Evolutionary conservation across 2,113 vertebrate species (phyloP).

Genomic region (Anarrhichthys ocellatus): DNA sequence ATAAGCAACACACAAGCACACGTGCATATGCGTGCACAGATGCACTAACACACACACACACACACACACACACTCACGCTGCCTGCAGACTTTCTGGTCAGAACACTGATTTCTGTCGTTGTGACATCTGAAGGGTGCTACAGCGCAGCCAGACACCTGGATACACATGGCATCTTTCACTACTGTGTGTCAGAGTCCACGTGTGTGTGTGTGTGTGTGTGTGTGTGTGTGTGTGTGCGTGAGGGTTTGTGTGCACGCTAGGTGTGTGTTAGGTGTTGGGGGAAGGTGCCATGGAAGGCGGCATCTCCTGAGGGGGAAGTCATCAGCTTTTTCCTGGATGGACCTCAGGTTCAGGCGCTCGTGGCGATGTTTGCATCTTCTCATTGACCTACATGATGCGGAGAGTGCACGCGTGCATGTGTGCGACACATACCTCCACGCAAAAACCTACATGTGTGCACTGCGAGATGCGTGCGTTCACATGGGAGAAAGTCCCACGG

Average conservation of each 20-base stretch:
- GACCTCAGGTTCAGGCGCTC: slow-evolving; percentile 70
- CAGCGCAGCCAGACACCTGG: slow-evolving; percentile 83
- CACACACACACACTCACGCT: slow-evolving; percentile 50
- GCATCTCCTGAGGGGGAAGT: slow-evolving; percentile 73
- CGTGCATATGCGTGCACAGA: slow-evolving; percentile 43
- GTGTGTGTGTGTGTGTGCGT: slow-evolving; percentile 40
- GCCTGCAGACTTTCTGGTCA: slow-evolving; percentile 77
- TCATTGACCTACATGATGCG: slow-evolving; percentile 71
- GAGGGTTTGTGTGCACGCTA: slow-evolving; percentile 31
- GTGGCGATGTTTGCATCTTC: slow-evolving; percentile 66
- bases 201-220: slow-evolving; percentile 46
- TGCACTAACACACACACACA: slow-evolving; percentile 14
- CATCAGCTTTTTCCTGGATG: slow-evolving; percentile 77
- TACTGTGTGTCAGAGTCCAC: slow-evolving; percentile 62
- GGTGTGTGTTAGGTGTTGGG: slow-evolving; percentile 62
- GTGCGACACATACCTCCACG: slow-evolving; percentile 14
- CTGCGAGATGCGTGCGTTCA: slow-evolving; percentile 4
- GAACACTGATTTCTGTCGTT: slow-evolving; percentile 77
- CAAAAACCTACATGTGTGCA: not conserved
- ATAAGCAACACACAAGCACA: slow-evolving; percentile 48
- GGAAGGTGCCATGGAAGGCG: slow-evolving; percentile 66
- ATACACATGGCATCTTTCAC: slow-evolving; percentile 81
- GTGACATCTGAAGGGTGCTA: slow-evolving; percentile 82
- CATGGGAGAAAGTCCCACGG: slow-evolving; percentile 12
- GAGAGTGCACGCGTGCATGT: slow-evolving; percentile 28